Evolutionary conservation across 2,113 vertebrate species (phyloP), one percentile per base, ranked within the genome.

Genomic region (Lepus americanus): DNA sequence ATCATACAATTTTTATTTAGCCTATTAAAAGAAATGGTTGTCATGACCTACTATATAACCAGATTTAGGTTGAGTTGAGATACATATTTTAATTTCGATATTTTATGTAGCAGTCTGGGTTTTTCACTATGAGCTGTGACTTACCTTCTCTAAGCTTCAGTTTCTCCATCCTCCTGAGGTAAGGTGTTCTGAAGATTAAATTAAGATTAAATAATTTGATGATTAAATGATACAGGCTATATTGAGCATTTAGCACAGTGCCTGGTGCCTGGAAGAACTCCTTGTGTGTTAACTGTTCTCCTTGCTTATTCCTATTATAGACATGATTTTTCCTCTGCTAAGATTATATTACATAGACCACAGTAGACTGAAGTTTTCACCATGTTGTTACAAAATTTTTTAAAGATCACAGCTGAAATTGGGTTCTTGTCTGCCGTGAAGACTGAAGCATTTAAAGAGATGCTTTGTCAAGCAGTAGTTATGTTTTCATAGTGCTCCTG

Each of bases 321-420:
- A 77, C 5, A 69, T 9, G 10, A 44, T 53, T 31, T 95, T 73
- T 78, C 5, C n/a, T 74, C 55, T 74, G 19, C 19, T 69, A 80
- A 88, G 25, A n/a, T 67, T 49, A 31, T 31, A 49, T 90, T 49
- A 49, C 17, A n/a, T 19, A 51, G 25, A 22, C 53, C 63, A 25
- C 61, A 20, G n/a, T 53, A 77, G 23, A 36, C 23, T 67, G 31
- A 79, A 44, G 12, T 27, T 74, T 90, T 92, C 79, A 49, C 29
- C 19, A 82, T 80, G 61, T 94, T 90, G 4, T 69, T 72, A 44
- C 39, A 33, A 94, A 89, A 92, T 74, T 55, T 49, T 92, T 74
- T 92, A 63, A 86, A 93, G 19, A 80, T 90, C 13, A 64, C 9
- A 27, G 23, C 74, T 91, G 84, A 14, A 85, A 64, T 78, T 79